Conservation (phyloP, 2,888 invertebrate species). For the Melinaea menophilus region DNA sequence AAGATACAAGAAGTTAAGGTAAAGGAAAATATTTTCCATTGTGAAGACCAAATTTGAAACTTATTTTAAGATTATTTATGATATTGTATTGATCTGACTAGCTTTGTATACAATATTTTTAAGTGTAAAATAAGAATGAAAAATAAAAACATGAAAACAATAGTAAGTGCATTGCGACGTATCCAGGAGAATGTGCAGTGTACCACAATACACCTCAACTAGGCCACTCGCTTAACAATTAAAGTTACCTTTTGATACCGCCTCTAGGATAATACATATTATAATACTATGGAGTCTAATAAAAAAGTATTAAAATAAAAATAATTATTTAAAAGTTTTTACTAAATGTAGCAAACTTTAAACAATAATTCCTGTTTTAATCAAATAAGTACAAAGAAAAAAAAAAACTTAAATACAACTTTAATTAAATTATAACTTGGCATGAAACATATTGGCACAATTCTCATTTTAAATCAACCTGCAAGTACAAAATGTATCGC, state of each 20-base stretch:
- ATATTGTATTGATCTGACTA: not conserved
- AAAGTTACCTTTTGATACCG: not conserved
- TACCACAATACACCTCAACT: conserved; percentile 6
- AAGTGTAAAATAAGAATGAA: not conserved
- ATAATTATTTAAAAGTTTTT: not conserved
- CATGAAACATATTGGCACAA: not conserved
- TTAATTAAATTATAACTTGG: not conserved
- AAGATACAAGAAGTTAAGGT: not conserved
- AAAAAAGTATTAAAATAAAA: not conserved
- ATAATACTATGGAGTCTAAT: not conserved
- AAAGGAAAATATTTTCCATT: conserved; percentile 1
- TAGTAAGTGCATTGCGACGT: conserved; percentile 2
- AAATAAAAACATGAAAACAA: conserved; percentile 6
- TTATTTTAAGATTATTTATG: not conserved
- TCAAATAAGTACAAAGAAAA: too few species aligned
- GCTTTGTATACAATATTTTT: not conserved
- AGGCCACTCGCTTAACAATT: conserved; percentile 5
- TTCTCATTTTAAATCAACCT: conserved; percentile 13
- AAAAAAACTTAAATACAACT: not conserved
- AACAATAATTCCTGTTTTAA: not conserved
- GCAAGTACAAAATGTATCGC: conserved; percentile 20
- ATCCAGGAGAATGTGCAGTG: not conserved
- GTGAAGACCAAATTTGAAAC: not conserved
- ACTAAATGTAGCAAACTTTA: not conserved
- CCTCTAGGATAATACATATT: not conserved